Evolutionary conservation across 2,888 invertebrate species (phyloP), one percentile per base, ranked within the genome.

Genomic region (Lasioglossum marginatum): DNA sequence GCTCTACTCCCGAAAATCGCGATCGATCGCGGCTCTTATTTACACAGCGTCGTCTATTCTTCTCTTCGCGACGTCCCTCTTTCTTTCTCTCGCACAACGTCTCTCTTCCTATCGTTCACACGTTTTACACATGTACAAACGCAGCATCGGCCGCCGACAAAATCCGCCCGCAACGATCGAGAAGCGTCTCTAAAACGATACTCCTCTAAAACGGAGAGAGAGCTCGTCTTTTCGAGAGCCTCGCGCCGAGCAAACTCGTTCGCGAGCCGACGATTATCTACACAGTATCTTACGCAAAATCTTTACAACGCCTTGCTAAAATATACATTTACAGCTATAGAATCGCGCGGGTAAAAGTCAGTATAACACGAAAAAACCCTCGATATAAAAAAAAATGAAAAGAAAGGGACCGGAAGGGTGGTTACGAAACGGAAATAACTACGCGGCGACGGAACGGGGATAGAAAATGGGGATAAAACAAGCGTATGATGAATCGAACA

Each of bases 231-330:
- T n/a, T 3, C 52, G 60, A n/a, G 27, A 60, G 60, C 14, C 60
- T 60, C 60, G 60, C 27, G n/a, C 43, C 77, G 77, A 73, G 75
- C 72, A 85, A 81, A 74, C 84, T 77, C 68, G 31, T 66, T 45
- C 76, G 27, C 76, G 79, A 75, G 80, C 85, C 91, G 88, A 79
- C 83, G 71, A 40, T 88, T 68, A 88, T 60, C 81, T 88, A 45
- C 31, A 72, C 87, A 82, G 89, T 79, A 87, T 31, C 74, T 88
- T 88, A 88, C 82, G 83, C 78, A 85, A 86, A 87, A 85, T 66
- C 80, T 88, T 91, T 89, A 88, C 87, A 87, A 82, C 77, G 70
- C 83, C 77, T 82, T 79, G 82, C 83, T 91, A 90, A 90, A 86
- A 89, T 82, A 78, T 91, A 90, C 89, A 85, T 81, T 79, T 75